Evolutionary conservation across 53 echinoderm and acorn worm genomes (phyloP).

Genomic region (Zoroaster sp.): DNA sequence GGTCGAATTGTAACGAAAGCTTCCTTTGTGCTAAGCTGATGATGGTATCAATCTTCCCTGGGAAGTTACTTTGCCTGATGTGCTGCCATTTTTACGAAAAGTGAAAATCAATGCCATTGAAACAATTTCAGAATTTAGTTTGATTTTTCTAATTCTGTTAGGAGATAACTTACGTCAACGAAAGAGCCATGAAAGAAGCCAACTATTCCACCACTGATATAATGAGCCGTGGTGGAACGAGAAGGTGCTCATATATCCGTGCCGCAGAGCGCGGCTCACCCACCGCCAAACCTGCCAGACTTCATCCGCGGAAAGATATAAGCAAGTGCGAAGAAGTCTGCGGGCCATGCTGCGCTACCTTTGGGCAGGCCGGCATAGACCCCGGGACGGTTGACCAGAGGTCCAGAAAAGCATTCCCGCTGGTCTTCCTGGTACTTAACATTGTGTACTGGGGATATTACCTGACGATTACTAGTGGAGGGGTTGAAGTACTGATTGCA

Average conservation of each 20-base stretch:
- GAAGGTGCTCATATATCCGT: constrained; percentile 24
- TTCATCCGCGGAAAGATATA: neutral
- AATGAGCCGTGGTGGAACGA: neutral
- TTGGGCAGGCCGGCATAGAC: constrained; percentile 63
- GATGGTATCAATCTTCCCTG: too few relatives aligned
- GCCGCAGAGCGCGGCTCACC: constrained; percentile 27
- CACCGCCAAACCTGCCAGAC: neutral
- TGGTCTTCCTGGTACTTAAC: constrained; percentile 63
- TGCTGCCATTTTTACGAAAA: too few relatives aligned
- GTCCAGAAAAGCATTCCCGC: constrained; percentile 67
- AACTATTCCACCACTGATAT: neutral
- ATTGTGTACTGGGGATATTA: constrained; percentile 81
- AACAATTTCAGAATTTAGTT: neutral
- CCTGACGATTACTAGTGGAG: constrained; percentile 48
- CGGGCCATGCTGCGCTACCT: constrained; percentile 47
- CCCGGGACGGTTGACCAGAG: constrained; percentile 70
- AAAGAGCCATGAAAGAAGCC: neutral
- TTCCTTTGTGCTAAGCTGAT: too few relatives aligned
- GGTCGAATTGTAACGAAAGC: too few relatives aligned
- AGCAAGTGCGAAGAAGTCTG: constrained; percentile 38
- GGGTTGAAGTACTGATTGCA: constrained; percentile 46
- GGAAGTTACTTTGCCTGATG: too few relatives aligned
- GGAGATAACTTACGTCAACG: constrained; percentile 25
- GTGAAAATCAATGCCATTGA: neutral
- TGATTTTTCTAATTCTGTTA: neutral